These are phyloP conservation scores for human DNA, from an alignment of 2,113 vertebrate genomes.

Conservation along the genomic window DNA sequence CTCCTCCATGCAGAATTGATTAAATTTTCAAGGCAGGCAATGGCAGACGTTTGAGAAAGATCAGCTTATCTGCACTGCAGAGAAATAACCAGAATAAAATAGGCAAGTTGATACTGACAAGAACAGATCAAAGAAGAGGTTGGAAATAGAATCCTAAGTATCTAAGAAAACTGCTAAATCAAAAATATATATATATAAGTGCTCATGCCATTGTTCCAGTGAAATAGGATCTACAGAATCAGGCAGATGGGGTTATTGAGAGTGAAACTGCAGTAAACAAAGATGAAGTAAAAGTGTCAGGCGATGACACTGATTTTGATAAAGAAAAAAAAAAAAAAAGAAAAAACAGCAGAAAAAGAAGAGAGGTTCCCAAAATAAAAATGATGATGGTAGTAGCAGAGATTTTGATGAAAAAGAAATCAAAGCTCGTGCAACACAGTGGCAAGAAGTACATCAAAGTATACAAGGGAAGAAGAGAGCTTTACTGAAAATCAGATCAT, in stretches of 20 bases:
- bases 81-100: constrained; percentile 84
- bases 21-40: not conserved
- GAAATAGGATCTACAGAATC: constrained; percentile 87
- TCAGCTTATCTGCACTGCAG: constrained; percentile 81
- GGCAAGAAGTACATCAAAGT: constrained; percentile 92
- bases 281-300: constrained; percentile 89
- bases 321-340: constrained; percentile 89
- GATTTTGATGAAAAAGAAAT: constrained; percentile 91
- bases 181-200: constrained; percentile 88
- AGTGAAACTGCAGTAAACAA: constrained; percentile 84
- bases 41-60: constrained; percentile 87
- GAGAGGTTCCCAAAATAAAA: constrained; percentile 91
- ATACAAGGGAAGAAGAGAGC: constrained; percentile 90
- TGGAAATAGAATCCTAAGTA: constrained; percentile 92
- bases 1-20: accelerated
- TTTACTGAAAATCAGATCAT: constrained; percentile 92
- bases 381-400: constrained; percentile 91
- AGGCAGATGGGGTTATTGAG: constrained; percentile 87
- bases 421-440: constrained; percentile 92
- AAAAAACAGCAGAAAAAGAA: constrained; percentile 87
- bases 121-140: constrained; percentile 87
- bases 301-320: constrained; percentile 92
- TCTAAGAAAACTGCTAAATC: constrained; percentile 89
- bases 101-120: constrained; percentile 87
- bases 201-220: constrained; percentile 70